A percentile compares a stretch with the other conserved stretches of the same genome.
These are phyloP conservation scores for Caenorhabditis sp. DNA, from an alignment of 2,888 invertebrate genomes.

Conservation along the genomic window DNA sequence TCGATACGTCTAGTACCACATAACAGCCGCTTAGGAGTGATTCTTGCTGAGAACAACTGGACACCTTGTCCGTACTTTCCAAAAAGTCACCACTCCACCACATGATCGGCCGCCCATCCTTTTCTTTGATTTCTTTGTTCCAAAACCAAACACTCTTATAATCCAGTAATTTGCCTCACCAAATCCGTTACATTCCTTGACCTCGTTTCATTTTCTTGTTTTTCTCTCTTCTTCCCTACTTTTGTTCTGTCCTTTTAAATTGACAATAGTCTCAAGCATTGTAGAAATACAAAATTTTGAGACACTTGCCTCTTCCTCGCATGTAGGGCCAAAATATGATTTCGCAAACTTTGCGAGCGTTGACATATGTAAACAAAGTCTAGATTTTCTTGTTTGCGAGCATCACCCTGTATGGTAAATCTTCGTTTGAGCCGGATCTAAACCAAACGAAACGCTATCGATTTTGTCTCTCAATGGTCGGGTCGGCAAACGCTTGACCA, in stretches of 20 bases:
- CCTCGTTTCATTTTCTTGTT: slow-evolving; percentile 46
- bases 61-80: slow-evolving; percentile 54
- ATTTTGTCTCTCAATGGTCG: neutral
- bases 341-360: slow-evolving; percentile 51
- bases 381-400: slow-evolving; percentile 62
- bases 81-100: slow-evolving; percentile 39
- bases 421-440: slow-evolving; percentile 49
- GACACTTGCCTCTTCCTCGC: slow-evolving; percentile 32
- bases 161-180: slow-evolving; percentile 60
- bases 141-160: slow-evolving; percentile 48
- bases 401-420: slow-evolving; percentile 58
- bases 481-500: slow-evolving; percentile 10
- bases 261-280: neutral
- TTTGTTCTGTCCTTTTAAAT: slow-evolving; percentile 11
- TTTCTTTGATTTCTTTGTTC: slow-evolving; percentile 6
- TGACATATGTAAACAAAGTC: slow-evolving; percentile 63
- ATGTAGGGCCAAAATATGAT: slow-evolving; percentile 52
- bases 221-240: slow-evolving; percentile 19
- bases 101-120: slow-evolving; percentile 33
- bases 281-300: slow-evolving; percentile 10
- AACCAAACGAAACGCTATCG: slow-evolving; percentile 22
- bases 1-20: slow-evolving; percentile 60
- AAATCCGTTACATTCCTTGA: slow-evolving; percentile 61
- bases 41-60: slow-evolving; percentile 61
- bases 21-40: slow-evolving; percentile 57